Evolutionary conservation across 2,797 vertebrate genomes (phyloP).

Genomic region (Merluccius polli): DNA sequence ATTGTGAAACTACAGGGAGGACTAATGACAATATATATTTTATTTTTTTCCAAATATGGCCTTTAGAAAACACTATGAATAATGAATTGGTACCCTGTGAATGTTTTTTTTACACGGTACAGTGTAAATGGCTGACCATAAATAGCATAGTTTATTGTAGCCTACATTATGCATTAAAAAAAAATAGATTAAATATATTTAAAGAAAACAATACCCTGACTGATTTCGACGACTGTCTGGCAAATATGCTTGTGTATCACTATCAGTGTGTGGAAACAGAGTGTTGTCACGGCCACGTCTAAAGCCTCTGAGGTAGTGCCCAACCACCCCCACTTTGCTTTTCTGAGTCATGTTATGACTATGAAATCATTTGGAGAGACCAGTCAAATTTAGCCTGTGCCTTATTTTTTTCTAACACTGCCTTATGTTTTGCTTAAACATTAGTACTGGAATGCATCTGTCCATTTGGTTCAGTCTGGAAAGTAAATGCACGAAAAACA

Average conservation of each 20-base stretch:
- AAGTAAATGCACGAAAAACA: not conserved
- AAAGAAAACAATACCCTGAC: slow-evolving; percentile 8
- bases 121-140: slow-evolving; percentile 11
- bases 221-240: slow-evolving; percentile 16
- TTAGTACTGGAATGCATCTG: slow-evolving; percentile 23
- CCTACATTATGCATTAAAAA: slow-evolving; percentile 33
- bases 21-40: slow-evolving; percentile 11
- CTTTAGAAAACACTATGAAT: slow-evolving; percentile 24
- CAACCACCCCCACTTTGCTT: slow-evolving; percentile 9
- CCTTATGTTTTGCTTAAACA: slow-evolving; percentile 45
- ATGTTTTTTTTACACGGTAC: slow-evolving; percentile 34
- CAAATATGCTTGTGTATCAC: slow-evolving; percentile 35
- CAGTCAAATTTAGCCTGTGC: slow-evolving; percentile 62
- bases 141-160: slow-evolving; percentile 5
- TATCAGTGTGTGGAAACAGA: not conserved
- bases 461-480: not conserved
- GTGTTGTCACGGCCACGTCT: slow-evolving; percentile 11
- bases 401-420: slow-evolving; percentile 57
- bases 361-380: slow-evolving; percentile 9
- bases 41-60: slow-evolving; percentile 24
- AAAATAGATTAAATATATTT: slow-evolving; percentile 11
- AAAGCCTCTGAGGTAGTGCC: not conserved
- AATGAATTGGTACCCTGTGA: slow-evolving; percentile 24
- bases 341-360: slow-evolving; percentile 7
- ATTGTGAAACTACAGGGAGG: slow-evolving; percentile 8